Evolutionary conservation across 2,113 vertebrate species (phyloP).

Genomic region (Scopus umbretta): DNA sequence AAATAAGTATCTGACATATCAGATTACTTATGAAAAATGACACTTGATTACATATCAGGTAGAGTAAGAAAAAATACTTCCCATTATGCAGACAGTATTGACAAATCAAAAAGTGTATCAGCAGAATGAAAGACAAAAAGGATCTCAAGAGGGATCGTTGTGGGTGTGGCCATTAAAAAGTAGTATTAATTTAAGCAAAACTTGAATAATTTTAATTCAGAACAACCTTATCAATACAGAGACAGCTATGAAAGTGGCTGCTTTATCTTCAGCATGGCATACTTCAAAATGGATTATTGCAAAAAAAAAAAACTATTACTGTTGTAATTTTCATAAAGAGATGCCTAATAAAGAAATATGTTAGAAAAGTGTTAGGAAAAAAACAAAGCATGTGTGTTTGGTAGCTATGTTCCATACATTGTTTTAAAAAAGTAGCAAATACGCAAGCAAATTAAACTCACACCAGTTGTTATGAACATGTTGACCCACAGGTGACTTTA

Average conservation of each 20-base stretch:
- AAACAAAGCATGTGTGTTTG: neutral
- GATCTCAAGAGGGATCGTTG: neutral
- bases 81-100: neutral
- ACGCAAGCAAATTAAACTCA: neutral
- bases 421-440: neutral
- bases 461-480: neutral
- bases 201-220: neutral
- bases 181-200: neutral
- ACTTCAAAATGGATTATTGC: neutral
- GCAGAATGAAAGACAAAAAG: neutral
- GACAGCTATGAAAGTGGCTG: neutral
- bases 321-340: neutral
- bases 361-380: neutral
- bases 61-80: neutral
- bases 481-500: neutral
- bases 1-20: neutral
- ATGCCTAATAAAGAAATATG: neutral
- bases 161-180: neutral
- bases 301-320: neutral
- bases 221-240: neutral
- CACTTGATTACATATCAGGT: neutral
- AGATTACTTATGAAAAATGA: neutral
- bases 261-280: neutral
- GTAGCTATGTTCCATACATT: accelerated
- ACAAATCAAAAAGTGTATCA: neutral